These are phyloP conservation scores for Leucoptera coffeella DNA, from an alignment of 2,888 invertebrate genomes.

Conservation along the genomic window DNA sequence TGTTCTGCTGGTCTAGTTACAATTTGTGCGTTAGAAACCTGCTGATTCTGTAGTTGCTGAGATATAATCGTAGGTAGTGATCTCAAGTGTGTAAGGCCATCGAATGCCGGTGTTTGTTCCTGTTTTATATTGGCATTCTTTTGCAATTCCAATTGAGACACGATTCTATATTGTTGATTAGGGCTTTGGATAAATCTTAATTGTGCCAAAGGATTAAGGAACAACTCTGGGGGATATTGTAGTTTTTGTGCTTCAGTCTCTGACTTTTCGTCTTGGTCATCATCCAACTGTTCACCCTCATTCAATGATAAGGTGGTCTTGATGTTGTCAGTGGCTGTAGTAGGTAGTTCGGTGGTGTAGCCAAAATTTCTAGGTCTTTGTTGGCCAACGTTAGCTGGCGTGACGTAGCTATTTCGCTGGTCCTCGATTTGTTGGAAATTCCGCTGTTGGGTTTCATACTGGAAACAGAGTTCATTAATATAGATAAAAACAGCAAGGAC, in stretches of 20 bases:
- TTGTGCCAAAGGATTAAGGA: conserved; percentile 27
- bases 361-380: conserved; percentile 14
- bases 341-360: conserved; percentile 12
- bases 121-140: conserved; percentile 16
- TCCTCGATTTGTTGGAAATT: conserved; percentile 9
- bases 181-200: too few species aligned
- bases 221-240: conserved; percentile 33
- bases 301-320: conserved; percentile 24
- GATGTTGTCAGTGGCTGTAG: conserved; percentile 9
- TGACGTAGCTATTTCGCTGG: conserved; percentile 14
- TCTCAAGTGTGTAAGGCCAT: conserved; percentile 29
- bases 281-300: conserved; percentile 20
- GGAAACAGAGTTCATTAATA: too few species aligned
- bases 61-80: conserved; percentile 31
- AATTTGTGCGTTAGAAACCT: conserved; percentile 7
- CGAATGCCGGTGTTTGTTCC: conserved; percentile 20
- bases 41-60: conserved; percentile 13
- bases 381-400: conserved; percentile 18
- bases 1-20: conserved; percentile 10
- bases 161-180: conserved; percentile 18
- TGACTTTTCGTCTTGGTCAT: conserved; percentile 11
- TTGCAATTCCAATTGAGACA: conserved; percentile 15
- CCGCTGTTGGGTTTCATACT: conserved; percentile 1
- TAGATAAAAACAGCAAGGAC: too few species aligned
- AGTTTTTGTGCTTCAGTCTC: conserved; percentile 31